A percentile compares a stretch with the other conserved stretches of the same genome.
Conservation (phyloP, 2,797 vertebrate species). For the Columba guinea region DNA sequence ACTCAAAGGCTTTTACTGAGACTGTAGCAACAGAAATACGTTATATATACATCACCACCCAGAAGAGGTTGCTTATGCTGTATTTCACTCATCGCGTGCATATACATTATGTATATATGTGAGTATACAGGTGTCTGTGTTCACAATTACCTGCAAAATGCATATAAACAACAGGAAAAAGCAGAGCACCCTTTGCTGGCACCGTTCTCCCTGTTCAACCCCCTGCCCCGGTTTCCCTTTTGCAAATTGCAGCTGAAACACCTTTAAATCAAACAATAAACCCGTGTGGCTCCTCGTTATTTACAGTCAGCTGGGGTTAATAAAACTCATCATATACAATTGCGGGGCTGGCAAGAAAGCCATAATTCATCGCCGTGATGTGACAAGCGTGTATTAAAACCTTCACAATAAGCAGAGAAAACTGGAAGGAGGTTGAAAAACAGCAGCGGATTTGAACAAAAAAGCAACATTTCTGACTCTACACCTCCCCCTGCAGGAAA, state of each 20-base stretch:
- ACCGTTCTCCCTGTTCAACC: neutral
- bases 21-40: neutral
- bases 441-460: neutral
- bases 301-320: slow-evolving; percentile 60
- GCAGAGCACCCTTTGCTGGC: neutral
- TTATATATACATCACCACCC: neutral
- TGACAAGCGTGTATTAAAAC: neutral
- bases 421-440: neutral
- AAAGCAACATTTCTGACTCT: slow-evolving; percentile 52
- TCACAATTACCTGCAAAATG: neutral
- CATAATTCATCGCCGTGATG: slow-evolving; percentile 26
- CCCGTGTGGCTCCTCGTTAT: slow-evolving; percentile 4
- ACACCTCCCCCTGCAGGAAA: slow-evolving; percentile 69
- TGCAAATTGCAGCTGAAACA: slow-evolving; percentile 28
- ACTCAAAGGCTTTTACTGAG: neutral
- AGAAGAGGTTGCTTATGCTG: neutral
- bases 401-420: neutral
- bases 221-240: neutral
- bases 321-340: slow-evolving; percentile 40
- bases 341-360: neutral
- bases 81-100: neutral
- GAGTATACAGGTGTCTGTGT: neutral
- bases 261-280: slow-evolving; percentile 60
- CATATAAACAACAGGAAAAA: neutral
- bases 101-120: neutral